These are phyloP conservation scores for Ramphastos sulfuratus DNA, from an alignment of 2,113 vertebrate genomes.

Conservation along the genomic window DNA sequence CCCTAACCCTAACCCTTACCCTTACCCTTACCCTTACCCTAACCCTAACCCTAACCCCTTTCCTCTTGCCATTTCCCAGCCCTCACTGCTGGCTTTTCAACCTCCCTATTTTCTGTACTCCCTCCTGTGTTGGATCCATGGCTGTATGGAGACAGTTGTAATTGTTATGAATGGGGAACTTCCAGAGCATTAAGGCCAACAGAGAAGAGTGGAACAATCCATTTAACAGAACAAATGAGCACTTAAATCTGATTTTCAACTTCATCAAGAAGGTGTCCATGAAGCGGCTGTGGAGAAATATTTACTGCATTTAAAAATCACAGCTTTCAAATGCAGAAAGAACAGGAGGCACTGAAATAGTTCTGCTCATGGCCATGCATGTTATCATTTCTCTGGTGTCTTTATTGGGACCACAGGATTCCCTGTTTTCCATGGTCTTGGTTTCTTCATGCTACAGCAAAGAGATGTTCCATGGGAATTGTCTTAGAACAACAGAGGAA, in stretches of 20 bases:
- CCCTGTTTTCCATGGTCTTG: not conserved
- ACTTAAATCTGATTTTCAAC: not conserved
- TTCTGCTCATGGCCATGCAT: not conserved
- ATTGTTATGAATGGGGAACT: not conserved
- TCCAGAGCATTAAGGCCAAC: not conserved
- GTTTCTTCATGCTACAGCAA: constrained; percentile 25
- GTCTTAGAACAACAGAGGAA: constrained; percentile 8
- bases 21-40: too few species aligned
- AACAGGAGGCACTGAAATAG: not conserved
- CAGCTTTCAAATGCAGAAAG: not conserved
- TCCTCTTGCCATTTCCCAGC: too few species aligned
- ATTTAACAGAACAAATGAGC: not conserved
- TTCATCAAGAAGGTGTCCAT: not conserved
- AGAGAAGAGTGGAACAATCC: not conserved
- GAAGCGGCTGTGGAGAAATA: not conserved
- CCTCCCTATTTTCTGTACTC: not conserved
- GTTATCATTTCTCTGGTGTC: not conserved
- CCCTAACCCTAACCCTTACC: too few species aligned
- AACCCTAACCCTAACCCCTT: too few species aligned
- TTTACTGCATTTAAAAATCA: not conserved
- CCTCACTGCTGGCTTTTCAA: too few species aligned
- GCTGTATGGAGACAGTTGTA: not conserved
- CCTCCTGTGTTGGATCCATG: not conserved
- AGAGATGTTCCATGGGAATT: constrained; percentile 7
- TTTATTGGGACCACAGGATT: not conserved